Base-by-base conservation (phyloP, 2,888 invertebrate genomes). In the Hololepta plana region DNA sequence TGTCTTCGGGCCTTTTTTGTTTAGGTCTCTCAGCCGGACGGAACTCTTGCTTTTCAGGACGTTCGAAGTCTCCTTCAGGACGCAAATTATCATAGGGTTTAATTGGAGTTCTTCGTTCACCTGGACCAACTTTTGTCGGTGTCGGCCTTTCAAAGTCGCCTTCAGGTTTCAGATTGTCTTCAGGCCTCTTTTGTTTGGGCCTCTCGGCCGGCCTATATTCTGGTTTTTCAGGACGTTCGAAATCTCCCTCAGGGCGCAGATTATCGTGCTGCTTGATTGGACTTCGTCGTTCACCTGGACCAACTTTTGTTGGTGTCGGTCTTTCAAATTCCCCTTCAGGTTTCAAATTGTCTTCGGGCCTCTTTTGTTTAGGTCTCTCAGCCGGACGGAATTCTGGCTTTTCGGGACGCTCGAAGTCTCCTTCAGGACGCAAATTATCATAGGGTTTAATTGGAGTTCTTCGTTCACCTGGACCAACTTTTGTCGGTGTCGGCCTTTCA, bases 61-160 rank as follows among this genome's bases (percentile, higher is more conserved):
- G 35, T 17, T 60, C 57, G 37, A 67, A 66, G 2, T 65, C 60
- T 2, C 70, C 71, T 46, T 68, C 69, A 0, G 63, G 62, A 31
- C 54, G 36, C 1, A 60, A 39, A 41, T 66, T 64, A 38, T 65
- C 65, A 19, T 64, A 59, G 6, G 43, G 59, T 32, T 40, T 47
- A 7, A 37, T 37, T 10, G 43, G 47, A 0, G 51, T 48, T 30
- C 58, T 36, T 36, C 57, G 48, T 37, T 63, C 60, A 24, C 38
- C 46, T 3, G 51, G 57, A 3, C 50, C 43, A 22, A 45, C 33
- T 32, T 46, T 45, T 2, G 45, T 46, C 5, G 46, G 43, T 3
- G 51, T 40, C 12, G 55, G 53, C 43, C 42, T 53, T 31, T 47
- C 47, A 38, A 60, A 59, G n/a, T 58, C 55, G 13, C 59, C 55